Evolutionary conservation across 1,140 invertebrate species (phyloP).

Genomic region (Drosophila quadrilineata): DNA sequence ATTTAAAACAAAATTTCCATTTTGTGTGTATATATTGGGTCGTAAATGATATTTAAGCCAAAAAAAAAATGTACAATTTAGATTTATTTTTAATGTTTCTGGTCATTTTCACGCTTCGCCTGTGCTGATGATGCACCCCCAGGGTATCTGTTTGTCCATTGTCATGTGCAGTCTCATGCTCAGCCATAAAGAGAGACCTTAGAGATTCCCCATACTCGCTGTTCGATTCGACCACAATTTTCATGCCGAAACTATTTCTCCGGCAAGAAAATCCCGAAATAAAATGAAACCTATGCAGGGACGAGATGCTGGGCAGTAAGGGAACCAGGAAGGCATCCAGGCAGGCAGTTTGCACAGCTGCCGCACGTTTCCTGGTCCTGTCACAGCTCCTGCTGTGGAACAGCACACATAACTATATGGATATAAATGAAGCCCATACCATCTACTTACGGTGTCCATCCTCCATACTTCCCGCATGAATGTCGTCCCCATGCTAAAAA

Average conservation of each 20-base stretch:
- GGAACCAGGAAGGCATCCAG: too few species aligned
- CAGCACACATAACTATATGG: constrained; percentile 57
- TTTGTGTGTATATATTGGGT: constrained; percentile 40
- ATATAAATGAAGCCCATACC: constrained; percentile 63
- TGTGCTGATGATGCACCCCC: constrained; percentile 30
- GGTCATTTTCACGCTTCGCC: constrained; percentile 61
- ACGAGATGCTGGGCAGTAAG: too few species aligned
- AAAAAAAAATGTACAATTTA: constrained; percentile 57
- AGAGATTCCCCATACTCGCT: constrained; percentile 17
- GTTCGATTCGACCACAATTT: constrained; percentile 66
- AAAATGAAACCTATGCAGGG: constrained; percentile 23
- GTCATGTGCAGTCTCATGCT: constrained; percentile 9
- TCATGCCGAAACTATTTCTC: constrained; percentile 60
- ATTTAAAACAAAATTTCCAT: constrained; percentile 61
- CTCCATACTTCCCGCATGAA: constrained; percentile 29
- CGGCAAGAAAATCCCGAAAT: constrained; percentile 31
- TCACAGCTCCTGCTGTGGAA: constrained; percentile 20
- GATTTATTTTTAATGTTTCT: constrained; percentile 72
- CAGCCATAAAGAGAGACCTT: background rate
- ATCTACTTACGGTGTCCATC: constrained; percentile 25
- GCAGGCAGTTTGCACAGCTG: constrained; percentile 56
- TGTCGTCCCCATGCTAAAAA: constrained; percentile 65
- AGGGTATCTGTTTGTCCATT: constrained; percentile 6
- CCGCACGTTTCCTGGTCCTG: constrained; percentile 62
- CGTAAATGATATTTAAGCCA: constrained; percentile 34